These are phyloP conservation scores for Speoplatyrhinus poulsoni DNA, from an alignment of 2,113 vertebrate species.

Conservation along the genomic window DNA sequence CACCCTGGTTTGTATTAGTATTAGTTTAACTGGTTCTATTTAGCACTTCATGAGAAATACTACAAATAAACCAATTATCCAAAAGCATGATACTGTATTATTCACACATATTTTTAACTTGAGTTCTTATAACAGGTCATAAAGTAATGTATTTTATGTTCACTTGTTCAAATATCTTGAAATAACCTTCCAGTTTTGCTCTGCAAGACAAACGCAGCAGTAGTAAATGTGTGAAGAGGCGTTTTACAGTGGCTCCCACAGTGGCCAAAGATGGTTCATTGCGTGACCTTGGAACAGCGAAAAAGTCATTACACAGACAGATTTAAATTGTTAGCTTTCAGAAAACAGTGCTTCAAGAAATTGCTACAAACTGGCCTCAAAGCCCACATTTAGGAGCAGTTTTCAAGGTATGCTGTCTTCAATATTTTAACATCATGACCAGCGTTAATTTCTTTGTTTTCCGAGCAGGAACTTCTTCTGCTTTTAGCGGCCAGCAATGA, in stretches of 20 bases:
- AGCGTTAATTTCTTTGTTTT: constrained; percentile 17
- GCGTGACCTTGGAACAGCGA: constrained; percentile 36
- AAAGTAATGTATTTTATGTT: too few species aligned
- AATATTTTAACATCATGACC: constrained; percentile 62
- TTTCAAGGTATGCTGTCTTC: constrained; percentile 52
- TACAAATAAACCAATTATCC: neutral
- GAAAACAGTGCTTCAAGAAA: constrained; percentile 29
- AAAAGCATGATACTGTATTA: neutral
- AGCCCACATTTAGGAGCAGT: constrained; percentile 52
- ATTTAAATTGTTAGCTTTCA: constrained; percentile 39
- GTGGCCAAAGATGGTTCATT: constrained; percentile 19
- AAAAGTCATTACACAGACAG: constrained; percentile 31
- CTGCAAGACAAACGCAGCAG: too few species aligned
- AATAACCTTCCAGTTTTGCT: too few species aligned
- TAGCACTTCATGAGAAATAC: neutral
- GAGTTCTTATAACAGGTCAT: too few species aligned
- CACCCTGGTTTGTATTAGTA: neutral
- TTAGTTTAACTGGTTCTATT: neutral
- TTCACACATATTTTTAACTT: too few species aligned
- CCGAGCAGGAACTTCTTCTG: constrained; percentile 49
- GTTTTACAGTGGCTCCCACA: constrained; percentile 2
- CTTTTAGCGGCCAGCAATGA: constrained; percentile 61
- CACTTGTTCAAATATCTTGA: too few species aligned
- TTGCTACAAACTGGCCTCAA: constrained; percentile 47
- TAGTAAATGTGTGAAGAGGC: neutral